Conservation (phyloP, 1,140 invertebrate genomes). For the Leptopilina boulardi region DNA sequence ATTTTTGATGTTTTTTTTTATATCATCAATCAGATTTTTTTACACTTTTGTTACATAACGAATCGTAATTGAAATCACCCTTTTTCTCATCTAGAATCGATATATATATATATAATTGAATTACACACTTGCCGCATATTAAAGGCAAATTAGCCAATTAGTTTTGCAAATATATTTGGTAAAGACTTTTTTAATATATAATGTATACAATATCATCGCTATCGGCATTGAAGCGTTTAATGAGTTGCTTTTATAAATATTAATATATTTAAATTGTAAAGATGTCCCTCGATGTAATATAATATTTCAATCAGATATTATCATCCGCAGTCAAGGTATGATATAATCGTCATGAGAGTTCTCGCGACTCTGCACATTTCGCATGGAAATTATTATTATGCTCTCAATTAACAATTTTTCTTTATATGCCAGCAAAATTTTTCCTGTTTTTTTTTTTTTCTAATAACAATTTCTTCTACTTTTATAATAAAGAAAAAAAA, state of each 20-base stretch:
- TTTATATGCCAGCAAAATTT: too few species aligned
- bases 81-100: not conserved
- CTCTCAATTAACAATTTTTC: too few species aligned
- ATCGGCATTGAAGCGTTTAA: not conserved
- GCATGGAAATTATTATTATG: not conserved
- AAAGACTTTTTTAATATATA: constrained; percentile 1
- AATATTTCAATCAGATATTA: constrained; percentile 18
- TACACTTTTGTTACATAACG: not conserved
- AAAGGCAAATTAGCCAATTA: constrained; percentile 9
- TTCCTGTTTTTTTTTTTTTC: too few species aligned
- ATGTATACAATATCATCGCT: not conserved
- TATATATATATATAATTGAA: not conserved
- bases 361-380: too few species aligned
- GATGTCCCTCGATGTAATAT: constrained; percentile 2
- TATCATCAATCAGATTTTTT: too few species aligned
- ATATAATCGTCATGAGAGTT: not conserved
- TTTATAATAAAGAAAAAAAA: too few species aligned
- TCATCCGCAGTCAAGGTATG: not conserved
- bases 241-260: not conserved
- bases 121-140: not conserved
- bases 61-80: not conserved
- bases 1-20: too few species aligned
- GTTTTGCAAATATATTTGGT: constrained; percentile 13
- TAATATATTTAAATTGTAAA: constrained; percentile 15
- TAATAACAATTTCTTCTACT: too few species aligned